These are phyloP conservation scores for Orbicella faveolata DNA, from an alignment of 64 coral and sea anemone genomes.

Conservation along the genomic window DNA sequence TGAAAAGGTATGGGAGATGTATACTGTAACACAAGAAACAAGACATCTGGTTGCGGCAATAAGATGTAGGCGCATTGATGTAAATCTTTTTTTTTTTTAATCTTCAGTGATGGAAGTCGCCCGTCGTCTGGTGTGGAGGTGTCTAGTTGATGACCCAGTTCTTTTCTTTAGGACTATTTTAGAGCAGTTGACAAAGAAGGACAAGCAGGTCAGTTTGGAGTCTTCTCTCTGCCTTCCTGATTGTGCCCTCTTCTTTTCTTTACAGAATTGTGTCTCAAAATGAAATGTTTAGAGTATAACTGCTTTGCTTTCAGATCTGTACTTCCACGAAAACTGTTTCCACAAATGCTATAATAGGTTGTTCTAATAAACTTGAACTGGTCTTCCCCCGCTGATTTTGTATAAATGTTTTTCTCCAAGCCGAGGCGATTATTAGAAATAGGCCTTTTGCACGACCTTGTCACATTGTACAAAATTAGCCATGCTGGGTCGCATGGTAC, in stretches of 20 bases:
- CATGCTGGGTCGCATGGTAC: no score
- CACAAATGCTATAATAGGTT: no score
- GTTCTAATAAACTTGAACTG: no score
- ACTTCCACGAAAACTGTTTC: no score
- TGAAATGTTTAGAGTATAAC: no score
- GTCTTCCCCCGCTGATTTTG: no score
- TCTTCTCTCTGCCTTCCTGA: neutral
- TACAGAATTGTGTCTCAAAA: neutral
- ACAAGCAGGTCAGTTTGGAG: slow-evolving; percentile 81
- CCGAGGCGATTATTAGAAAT: no score
- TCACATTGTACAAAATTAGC: no score
- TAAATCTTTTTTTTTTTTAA: neutral
- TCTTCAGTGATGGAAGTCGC: slow-evolving; percentile 84
- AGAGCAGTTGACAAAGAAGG: slow-evolving; percentile 90
- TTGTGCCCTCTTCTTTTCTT: neutral
- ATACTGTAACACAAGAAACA: neutral
- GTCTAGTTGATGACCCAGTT: slow-evolving; percentile 89
- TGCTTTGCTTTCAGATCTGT: no score
- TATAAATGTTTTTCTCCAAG: no score
- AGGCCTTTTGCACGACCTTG: no score
- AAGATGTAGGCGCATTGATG: neutral
- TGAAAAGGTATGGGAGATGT: no score
- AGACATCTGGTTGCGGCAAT: neutral
- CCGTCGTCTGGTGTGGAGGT: slow-evolving; percentile 86
- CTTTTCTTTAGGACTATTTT: slow-evolving; percentile 94